Conservation (phyloP, 2,113 vertebrate species). For the Albula glossodonta region DNA sequence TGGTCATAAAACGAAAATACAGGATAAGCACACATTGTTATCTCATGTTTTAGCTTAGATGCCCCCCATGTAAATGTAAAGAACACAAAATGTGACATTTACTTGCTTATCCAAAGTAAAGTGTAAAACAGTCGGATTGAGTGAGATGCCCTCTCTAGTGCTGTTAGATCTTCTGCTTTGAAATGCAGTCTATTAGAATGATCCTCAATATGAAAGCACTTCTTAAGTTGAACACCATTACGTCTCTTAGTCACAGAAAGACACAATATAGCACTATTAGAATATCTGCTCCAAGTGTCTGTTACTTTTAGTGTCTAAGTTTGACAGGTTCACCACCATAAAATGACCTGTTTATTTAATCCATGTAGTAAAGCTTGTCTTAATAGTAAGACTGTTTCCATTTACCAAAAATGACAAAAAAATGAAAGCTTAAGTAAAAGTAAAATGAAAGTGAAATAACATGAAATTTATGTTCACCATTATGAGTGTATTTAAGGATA, state of each 20-base stretch:
- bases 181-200: conserved; percentile 35
- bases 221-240: conserved; percentile 44
- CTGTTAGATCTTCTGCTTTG: conserved; percentile 37
- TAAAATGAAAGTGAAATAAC: too few species aligned
- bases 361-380: conserved; percentile 12
- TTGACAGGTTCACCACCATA: background rate
- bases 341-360: conserved; percentile 11
- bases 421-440: too few species aligned
- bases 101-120: background rate
- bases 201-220: conserved; percentile 37
- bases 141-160: conserved; percentile 29
- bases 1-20: background rate
- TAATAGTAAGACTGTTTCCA: background rate
- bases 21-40: conserved; percentile 13
- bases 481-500: too few species aligned
- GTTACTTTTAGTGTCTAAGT: conserved; percentile 23
- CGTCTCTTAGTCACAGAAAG: conserved; percentile 25
- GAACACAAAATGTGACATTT: background rate
- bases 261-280: conserved; percentile 32
- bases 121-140: conserved; percentile 10
- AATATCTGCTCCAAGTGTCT: conserved; percentile 38
- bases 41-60: conserved; percentile 7
- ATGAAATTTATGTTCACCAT: too few species aligned
- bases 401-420: too few species aligned
- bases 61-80: background rate